Evolutionary conservation across 1,140 invertebrate species (phyloP), one percentile per base, ranked within the genome.

Genomic region (Tetramorium parvispinum): DNA sequence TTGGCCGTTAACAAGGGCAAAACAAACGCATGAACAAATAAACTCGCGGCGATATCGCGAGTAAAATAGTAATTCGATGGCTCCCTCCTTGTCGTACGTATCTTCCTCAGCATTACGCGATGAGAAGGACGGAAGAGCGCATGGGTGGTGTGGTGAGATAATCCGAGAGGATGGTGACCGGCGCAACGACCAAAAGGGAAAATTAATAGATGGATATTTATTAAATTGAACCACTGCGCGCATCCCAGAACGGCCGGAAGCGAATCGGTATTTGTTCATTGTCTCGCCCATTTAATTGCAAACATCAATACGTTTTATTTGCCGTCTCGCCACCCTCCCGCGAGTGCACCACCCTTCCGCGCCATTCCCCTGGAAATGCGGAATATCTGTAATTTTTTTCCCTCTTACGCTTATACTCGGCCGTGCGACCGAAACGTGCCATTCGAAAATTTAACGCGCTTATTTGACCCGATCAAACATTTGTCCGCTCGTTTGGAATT

Each of bases 281-380:
- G 93, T 94, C 93, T 93, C 93, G 87, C 76, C 91, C 89, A 93
- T 94, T 94, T 93, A 93, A 94, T 94, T 94, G 92, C 92, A 93
- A 94, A 93, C 92, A 93, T 93, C 93, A 94, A 94, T 94, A 93
- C 92, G 92, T 93, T 94, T 93, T 89, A 92, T 93, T 93, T 92
- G 91, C 83, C 89, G 89, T 88, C 88, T 90, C 88, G 89, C 81
- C 71, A 70, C 13, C 68, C 27, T 77, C 37, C 24, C 24, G 27
- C 70, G 21, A 11, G 27, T 51, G 63, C 46, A 49, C 65, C 43
- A 59, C 16, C 8, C 46, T 10, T 32, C 16, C 32, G 27, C 51
- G 21, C 71, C 43, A 59, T 37, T 57, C 32, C 82, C n/a, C 40
- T n/a, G 10, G 24, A 49, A n/a, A 81, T 65, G 24, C 68, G 32